phyloP scores from a whole-genome alignment of 2,797 vertebrate genomes.

The Phaenicophaeus curvirostris region DNA sequence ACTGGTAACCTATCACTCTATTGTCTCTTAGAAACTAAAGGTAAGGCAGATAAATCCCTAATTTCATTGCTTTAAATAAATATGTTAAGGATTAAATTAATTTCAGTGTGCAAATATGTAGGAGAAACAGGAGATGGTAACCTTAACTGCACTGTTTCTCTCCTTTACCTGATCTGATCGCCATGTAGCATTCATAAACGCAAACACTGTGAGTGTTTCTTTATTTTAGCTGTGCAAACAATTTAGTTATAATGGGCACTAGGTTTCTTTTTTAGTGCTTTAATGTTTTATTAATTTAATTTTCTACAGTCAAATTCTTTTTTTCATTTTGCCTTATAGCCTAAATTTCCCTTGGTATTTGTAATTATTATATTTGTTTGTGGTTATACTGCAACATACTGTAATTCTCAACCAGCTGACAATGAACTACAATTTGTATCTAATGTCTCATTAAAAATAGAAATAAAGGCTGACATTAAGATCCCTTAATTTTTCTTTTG shows the following conservation, averaged over 20 bases:
- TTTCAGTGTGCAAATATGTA: background rate
- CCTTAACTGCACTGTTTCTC: background rate
- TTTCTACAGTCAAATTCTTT: conserved; percentile 44
- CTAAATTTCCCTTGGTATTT: conserved; percentile 63
- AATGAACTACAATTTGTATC: conserved; percentile 17
- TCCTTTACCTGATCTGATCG: background rate
- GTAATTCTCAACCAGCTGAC: conserved; percentile 11
- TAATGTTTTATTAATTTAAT: conserved; percentile 73
- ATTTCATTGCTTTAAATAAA: conserved; percentile 25
- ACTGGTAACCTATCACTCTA: background rate
- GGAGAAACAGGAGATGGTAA: background rate
- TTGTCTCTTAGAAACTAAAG: background rate
- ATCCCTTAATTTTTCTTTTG: conserved; percentile 8
- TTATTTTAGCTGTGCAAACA: conserved; percentile 51
- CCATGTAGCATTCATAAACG: conserved; percentile 41
- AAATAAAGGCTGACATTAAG: conserved; percentile 14
- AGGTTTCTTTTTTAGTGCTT: conserved; percentile 46
- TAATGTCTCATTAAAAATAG: conserved; percentile 3
- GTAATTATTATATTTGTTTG: conserved; percentile 50
- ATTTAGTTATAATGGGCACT: conserved; percentile 50
- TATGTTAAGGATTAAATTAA: background rate
- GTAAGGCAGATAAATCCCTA: background rate
- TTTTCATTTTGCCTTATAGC: conserved; percentile 39
- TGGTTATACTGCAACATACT: conserved; percentile 39
- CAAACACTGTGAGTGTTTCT: conserved; percentile 32